phyloP scores from a whole-genome alignment of 1,140 invertebrate genomes.

The Carposina sasakii region DNA sequence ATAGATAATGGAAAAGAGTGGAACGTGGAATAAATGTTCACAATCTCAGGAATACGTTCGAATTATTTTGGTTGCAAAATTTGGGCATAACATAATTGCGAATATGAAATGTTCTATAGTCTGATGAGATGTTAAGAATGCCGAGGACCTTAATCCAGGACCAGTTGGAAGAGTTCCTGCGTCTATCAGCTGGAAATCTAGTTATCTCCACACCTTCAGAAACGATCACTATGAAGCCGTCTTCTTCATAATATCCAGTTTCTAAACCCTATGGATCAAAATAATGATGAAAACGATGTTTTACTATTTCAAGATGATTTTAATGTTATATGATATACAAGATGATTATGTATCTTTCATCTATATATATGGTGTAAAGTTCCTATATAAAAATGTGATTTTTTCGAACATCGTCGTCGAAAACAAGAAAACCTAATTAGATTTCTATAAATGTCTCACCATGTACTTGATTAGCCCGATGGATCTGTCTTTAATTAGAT shows the following conservation, averaged over 20 bases:
- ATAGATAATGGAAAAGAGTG: no score
- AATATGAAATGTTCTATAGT: conserved; percentile 60
- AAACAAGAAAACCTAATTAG: no score
- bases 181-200: conserved; percentile 73
- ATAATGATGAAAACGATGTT: conserved; percentile 49
- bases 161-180: conserved; percentile 76
- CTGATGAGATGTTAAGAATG: conserved; percentile 40
- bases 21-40: no score
- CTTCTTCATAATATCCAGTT: conserved; percentile 67
- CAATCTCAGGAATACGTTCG: no score
- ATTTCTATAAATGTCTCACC: no score
- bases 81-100: no score
- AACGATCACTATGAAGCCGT: conserved; percentile 71
- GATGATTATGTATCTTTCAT: no score
- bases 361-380: no score
- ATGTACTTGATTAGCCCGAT: conserved; percentile 34
- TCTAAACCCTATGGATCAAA: conserved; percentile 63
- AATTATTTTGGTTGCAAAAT: no score
- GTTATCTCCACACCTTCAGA: conserved; percentile 74
- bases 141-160: conserved; percentile 78
- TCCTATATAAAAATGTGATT: no score
- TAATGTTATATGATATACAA: conserved; percentile 4
- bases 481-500: conserved; percentile 33
- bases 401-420: no score
- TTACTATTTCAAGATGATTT: conserved; percentile 21